Conservation (phyloP, 2,113 vertebrate genomes). For the Oxyura jamaicensis region DNA sequence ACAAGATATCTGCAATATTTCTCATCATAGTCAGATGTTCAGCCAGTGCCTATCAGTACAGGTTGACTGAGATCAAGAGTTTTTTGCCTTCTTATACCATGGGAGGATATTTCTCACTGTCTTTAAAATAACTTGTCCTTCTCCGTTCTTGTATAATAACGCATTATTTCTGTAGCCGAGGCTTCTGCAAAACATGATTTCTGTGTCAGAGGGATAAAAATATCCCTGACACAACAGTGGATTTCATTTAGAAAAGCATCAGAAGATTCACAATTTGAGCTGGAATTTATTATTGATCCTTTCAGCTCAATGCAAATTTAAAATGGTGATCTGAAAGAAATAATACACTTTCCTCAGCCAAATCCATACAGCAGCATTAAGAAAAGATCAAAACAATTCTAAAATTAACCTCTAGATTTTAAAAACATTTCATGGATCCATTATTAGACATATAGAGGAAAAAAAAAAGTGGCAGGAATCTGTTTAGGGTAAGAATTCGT, state of each 20-base stretch:
- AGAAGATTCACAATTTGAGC: constrained; percentile 24
- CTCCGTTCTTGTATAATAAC: constrained; percentile 7
- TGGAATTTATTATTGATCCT: constrained; percentile 49
- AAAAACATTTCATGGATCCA: not conserved
- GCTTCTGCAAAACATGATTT: constrained; percentile 29
- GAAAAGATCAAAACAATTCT: not conserved
- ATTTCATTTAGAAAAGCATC: constrained; percentile 30
- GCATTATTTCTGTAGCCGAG: not conserved
- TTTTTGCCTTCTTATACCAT: not conserved
- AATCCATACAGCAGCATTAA: not conserved
- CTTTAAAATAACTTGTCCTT: constrained; percentile 29
- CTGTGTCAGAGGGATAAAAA: constrained; percentile 52
- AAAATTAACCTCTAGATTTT: not conserved
- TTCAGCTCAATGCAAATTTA: not conserved
- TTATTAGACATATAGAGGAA: not conserved
- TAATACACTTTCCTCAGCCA: not conserved
- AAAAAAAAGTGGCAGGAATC: not conserved
- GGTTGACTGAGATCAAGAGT: not conserved
- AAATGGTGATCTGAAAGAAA: not conserved
- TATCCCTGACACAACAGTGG: not conserved
- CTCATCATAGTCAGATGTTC: not conserved
- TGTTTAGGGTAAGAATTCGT: not conserved
- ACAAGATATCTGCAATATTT: not conserved
- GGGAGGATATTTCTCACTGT: not conserved
- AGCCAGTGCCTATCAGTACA: not conserved